A percentile compares a stretch with the other conserved stretches of the same genome.
Conservation (phyloP, 1,140 invertebrate species). For the Polyergus mexicanus region DNA sequence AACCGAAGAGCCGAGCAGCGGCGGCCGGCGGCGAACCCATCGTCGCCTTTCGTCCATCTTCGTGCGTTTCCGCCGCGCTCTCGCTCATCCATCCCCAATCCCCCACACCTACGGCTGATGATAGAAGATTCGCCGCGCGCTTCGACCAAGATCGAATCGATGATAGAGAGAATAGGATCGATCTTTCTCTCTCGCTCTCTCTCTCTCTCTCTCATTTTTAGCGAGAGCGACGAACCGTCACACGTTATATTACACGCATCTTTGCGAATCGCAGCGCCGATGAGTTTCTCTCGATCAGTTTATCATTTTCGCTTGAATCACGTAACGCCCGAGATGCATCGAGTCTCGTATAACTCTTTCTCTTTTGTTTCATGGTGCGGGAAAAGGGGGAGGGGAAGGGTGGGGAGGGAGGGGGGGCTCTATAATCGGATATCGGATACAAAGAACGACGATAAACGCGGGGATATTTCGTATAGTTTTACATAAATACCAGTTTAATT, state of each 20-base stretch:
- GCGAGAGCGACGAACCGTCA: slow-evolving; percentile 65
- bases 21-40: slow-evolving; percentile 63
- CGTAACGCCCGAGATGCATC: not conserved
- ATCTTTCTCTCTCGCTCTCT: not conserved
- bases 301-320: slow-evolving; percentile 36
- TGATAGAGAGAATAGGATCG: slow-evolving; percentile 36
- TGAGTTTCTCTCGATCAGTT: slow-evolving; percentile 8
- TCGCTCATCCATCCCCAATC: slow-evolving; percentile 65
- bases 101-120: slow-evolving; percentile 51
- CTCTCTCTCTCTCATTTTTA: slow-evolving; percentile 57
- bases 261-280: slow-evolving; percentile 54
- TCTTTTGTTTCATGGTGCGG: not conserved
- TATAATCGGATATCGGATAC: not conserved
- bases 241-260: slow-evolving; percentile 75
- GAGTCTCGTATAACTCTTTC: not conserved
- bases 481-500: not conserved
- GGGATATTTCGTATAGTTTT: not conserved
- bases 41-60: slow-evolving; percentile 71
- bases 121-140: slow-evolving; percentile 41
- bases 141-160: slow-evolving; percentile 65
- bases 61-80: slow-evolving; percentile 56
- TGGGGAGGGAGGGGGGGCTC: not conserved
- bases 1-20: slow-evolving; percentile 63
- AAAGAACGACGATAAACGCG: not conserved
- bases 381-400: no score